These are phyloP conservation scores for Melangyna quadrimaculata DNA, from an alignment of 2,888 invertebrate species.

Conservation along the genomic window DNA sequence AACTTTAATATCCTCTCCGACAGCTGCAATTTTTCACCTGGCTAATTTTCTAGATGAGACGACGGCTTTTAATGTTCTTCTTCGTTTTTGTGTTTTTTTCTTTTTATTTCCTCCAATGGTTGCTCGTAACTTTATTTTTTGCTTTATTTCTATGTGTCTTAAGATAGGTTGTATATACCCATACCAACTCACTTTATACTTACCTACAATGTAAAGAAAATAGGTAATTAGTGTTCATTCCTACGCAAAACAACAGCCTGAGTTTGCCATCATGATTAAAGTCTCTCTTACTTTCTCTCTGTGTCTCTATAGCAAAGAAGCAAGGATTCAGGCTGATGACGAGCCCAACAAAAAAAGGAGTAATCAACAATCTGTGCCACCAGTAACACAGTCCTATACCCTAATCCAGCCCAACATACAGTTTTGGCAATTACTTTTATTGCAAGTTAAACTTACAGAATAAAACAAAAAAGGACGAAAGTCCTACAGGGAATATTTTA, in stretches of 20 bases:
- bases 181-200: not conserved
- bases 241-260: slow-evolving; percentile 60
- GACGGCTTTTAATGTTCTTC: slow-evolving; percentile 58
- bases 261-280: slow-evolving; percentile 30
- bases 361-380: slow-evolving; percentile 66
- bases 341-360: slow-evolving; percentile 5
- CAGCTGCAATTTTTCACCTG: slow-evolving; percentile 72
- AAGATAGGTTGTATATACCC: not conserved
- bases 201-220: slow-evolving; percentile 40
- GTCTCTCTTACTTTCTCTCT: not conserved
- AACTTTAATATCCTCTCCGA: slow-evolving; percentile 71
- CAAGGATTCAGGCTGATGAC: not conserved
- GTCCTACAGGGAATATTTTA: slow-evolving; percentile 54
- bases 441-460: slow-evolving; percentile 7
- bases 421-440: slow-evolving; percentile 53
- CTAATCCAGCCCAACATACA: slow-evolving; percentile 13
- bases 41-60: slow-evolving; percentile 72
- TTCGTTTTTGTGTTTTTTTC: not conserved
- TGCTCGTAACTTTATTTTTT: not conserved
- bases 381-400: not conserved
- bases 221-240: slow-evolving; percentile 68
- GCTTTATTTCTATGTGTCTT: not conserved
- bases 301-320: not conserved
- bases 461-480: not conserved
- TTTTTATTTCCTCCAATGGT: slow-evolving; percentile 1